phyloP scores from a whole-genome alignment of 2,113 vertebrate species.

The Sula dactylatra region DNA sequence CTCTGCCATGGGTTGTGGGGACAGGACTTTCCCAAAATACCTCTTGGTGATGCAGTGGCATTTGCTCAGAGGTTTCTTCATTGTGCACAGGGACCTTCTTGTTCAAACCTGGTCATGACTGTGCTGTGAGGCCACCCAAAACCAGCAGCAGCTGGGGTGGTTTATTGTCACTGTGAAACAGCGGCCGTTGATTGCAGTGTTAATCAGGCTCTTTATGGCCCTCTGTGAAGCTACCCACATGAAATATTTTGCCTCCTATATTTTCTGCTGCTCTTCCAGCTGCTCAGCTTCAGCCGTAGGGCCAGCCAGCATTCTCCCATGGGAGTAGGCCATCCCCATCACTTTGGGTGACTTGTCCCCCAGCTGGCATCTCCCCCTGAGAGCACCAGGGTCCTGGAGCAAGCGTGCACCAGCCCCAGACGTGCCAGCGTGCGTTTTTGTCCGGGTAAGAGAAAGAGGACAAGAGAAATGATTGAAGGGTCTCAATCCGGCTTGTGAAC shows the following conservation, averaged over 20 bases:
- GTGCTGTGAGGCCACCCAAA: neutral
- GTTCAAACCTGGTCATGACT: neutral
- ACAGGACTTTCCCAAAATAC: neutral
- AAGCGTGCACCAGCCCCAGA: neutral
- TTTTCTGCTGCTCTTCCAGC: neutral
- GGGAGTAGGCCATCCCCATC: neutral
- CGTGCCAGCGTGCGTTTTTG: accelerated
- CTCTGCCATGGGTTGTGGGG: neutral
- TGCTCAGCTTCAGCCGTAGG: neutral
- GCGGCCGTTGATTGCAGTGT: neutral
- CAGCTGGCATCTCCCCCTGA: neutral
- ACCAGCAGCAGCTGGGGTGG: neutral
- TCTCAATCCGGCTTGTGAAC: neutral
- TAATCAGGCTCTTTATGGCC: neutral
- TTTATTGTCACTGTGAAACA: neutral
- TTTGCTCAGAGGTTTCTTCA: neutral
- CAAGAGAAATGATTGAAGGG: neutral
- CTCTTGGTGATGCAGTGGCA: neutral
- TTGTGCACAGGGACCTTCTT: neutral
- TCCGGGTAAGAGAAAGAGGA: neutral
- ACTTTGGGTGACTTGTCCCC: neutral
- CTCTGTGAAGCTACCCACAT: neutral
- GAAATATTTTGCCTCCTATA: neutral
- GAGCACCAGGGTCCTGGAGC: neutral
- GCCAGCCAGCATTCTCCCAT: neutral